These are phyloP conservation scores for Cyphomyrmex costatus DNA, from an alignment of 1,140 invertebrate species.

Conservation along the genomic window DNA sequence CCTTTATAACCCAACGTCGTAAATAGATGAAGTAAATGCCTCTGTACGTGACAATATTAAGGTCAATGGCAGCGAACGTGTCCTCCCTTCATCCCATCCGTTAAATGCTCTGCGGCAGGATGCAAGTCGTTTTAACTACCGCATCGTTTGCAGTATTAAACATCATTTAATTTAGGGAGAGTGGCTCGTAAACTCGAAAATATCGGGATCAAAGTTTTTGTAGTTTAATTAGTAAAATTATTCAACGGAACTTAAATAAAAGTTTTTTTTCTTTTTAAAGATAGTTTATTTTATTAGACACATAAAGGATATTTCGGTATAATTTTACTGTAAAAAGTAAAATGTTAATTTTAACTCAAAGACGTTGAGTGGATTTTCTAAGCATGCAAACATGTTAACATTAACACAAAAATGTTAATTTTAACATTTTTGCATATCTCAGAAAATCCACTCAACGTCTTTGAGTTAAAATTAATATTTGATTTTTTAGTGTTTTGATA, in stretches of 20 bases:
- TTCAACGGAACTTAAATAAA: not conserved
- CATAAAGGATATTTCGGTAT: too few relatives aligned
- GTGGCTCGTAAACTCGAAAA: not conserved
- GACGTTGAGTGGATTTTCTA: too few relatives aligned
- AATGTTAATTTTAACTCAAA: too few relatives aligned
- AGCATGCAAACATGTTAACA: too few relatives aligned
- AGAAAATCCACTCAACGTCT: too few relatives aligned
- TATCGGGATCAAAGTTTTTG: not conserved
- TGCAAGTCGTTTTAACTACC: constrained; percentile 20
- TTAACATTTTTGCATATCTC: too few relatives aligned
- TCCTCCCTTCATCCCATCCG: not conserved
- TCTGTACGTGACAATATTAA: constrained; percentile 64
- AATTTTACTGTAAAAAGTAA: too few relatives aligned
- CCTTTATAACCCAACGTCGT: constrained; percentile 52
- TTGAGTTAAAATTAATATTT: too few relatives aligned
- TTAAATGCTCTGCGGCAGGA: constrained; percentile 26
- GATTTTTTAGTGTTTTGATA: too few relatives aligned
- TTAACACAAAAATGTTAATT: too few relatives aligned
- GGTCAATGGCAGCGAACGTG: constrained; percentile 30
- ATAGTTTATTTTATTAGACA: too few relatives aligned
- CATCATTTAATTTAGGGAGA: not conserved
- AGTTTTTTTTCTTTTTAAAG: too few relatives aligned
- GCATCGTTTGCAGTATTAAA: constrained; percentile 38
- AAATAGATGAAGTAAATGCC: constrained; percentile 53
- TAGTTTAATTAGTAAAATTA: not conserved